Evolutionary conservation across 2,113 vertebrate genomes (phyloP), one percentile per base, ranked within the genome.

Genomic region (Dendrocopos noguchii): DNA sequence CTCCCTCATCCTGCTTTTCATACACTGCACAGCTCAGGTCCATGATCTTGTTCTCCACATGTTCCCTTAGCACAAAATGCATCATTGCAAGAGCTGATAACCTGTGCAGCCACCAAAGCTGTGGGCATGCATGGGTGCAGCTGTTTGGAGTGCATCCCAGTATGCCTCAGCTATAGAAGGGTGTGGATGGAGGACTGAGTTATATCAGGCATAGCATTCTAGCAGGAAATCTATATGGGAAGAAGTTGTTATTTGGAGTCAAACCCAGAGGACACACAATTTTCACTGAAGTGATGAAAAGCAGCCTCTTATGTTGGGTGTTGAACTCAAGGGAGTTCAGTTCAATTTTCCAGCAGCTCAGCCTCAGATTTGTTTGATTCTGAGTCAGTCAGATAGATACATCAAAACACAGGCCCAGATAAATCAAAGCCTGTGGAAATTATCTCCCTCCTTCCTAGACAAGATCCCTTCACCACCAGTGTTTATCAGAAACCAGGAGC

Each of bases 31-130:
- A 83, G 57, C 15, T 2, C 3, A 70, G 31, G 53, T 24, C 47
- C 1, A 0, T 39, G 28, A 8, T 19, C 12, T 52, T 59, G 61
- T 33, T 68, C 47, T 29, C 67, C 50, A 0, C 22, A 3, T 13
- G 31, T 16, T 85, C 25, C 20, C 7, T 5, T 6, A 39, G 22
- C 29, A 68, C 7, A 60, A 88, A 72, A 31, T 4, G 3, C 57
- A 6, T 19, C 27, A 36, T 12, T 76, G 22, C 33, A 75, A 33
- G 44, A n/a, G n/a, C 7, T 84, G 13, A 61, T 52, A 84, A 47
- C 21, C 29, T 3, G 1, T 34, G 18, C 33, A 68, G 34, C 13
- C 59, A 13, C 31, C 2, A 13, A 18, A 71, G 15, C 31, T 36
- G 27, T 5, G 10, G 4, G 31, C 57, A 60, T 3, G 10, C 7